Percentiles rank a stretch among this genome's conserved stretches.
Conservation (phyloP, 35 echinoderm and acorn worm species). For the Acanthaster planci region DNA sequence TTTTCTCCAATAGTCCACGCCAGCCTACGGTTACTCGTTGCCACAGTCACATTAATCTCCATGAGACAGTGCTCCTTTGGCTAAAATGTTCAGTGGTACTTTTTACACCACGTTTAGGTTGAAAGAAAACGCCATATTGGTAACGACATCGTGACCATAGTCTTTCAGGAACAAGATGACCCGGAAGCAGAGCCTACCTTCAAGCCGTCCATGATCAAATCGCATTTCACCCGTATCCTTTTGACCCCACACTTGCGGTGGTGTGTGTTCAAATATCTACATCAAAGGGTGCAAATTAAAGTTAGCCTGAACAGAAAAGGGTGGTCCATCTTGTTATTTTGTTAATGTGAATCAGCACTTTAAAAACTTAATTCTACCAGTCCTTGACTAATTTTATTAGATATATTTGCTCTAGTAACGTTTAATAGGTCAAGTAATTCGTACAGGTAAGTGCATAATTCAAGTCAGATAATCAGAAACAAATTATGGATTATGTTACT, state of each 20-base stretch:
- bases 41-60: too few species aligned
- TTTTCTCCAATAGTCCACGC: too few species aligned
- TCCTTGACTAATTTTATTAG: slow-evolving; percentile 40
- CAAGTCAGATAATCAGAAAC: too few species aligned
- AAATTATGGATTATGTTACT: too few species aligned
- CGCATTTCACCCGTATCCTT: slow-evolving; percentile 99
- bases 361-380: too few species aligned
- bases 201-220: slow-evolving; percentile 97
- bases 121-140: slow-evolving; percentile 96
- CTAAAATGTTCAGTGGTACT: neutral
- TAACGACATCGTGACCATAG: slow-evolving; percentile 98
- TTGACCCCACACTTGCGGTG: neutral
- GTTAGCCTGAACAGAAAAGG: too few species aligned
- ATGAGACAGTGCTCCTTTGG: too few species aligned
- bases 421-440: slow-evolving; percentile 79
- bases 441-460: slow-evolving; percentile 83
- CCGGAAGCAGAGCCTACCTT: slow-evolving; percentile 82
- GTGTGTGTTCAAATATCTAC: too few species aligned
- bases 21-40: too few species aligned
- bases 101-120: slow-evolving; percentile 67
- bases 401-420: slow-evolving; percentile 97
- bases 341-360: too few species aligned
- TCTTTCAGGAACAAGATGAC: slow-evolving; percentile 83
- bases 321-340: too few species aligned
- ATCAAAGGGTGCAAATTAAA: too few species aligned